Base-by-base conservation (phyloP, 2,797 vertebrate genomes). In the Lacerta bilineata region DNA sequence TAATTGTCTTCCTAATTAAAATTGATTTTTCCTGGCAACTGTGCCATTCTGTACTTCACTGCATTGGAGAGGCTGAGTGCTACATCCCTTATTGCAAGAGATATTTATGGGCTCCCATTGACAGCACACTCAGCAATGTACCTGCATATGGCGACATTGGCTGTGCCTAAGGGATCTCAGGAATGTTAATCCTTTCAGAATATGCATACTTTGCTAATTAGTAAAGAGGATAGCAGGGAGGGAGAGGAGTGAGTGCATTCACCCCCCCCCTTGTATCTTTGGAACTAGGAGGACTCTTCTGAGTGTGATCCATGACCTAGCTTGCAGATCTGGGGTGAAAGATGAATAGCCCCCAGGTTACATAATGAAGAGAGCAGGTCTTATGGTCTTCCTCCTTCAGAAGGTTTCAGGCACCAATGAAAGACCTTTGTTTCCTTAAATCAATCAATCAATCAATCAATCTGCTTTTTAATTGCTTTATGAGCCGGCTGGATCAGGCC, bases 1-100 rank as follows among this genome's bases (percentile, higher is more conserved):
- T 96, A 96, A 95, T 95, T 95, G 94, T 95, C 94, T 95, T 95
- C 93, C 94, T 96, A 96, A 96, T 96, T 95, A 96, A 95, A 95
- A 96, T 96, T 96, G 96, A 96, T 95, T 96, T 94, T 95, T 74
- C 75, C 64, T 92, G 59, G 92, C 87, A 92, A 95, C 87, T 94
- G 93, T 95, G 91, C 94, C 94, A 90, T 96, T 94, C 95, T 89
- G 4, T 90, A 90, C 84, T 87, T 91, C 89, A 93, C 90, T 90
- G 85, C 85, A 89, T 86, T 90, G 80, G 91, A 90, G 83, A 94
- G 90, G 78, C 55, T 93, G 93, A 90, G 90, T 91, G 43, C 83
- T 94, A 90, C 85, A 80, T 93, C 82, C 80, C 91, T 93, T 94
- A 91, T 93, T 95, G 93, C 90, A 86, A 1, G 85, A 90, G 90